Evolutionary conservation across 2,888 invertebrate genomes (phyloP), one percentile per base, ranked within the genome.

Genomic region (Zygothrica quintamaculata): DNA sequence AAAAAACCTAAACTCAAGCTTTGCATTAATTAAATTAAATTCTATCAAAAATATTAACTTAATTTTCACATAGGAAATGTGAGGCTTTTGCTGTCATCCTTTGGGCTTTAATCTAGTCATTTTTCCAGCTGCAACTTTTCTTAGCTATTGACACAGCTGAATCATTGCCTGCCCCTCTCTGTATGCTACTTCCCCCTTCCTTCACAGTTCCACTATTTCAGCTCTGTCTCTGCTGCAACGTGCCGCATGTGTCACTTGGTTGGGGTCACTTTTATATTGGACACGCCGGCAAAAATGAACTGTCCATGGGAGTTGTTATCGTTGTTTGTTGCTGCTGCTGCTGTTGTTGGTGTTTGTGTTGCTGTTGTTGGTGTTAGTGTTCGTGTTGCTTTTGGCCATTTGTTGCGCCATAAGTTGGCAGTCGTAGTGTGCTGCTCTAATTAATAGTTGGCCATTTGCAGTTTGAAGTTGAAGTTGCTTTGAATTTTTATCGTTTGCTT

Each of bases 391-490:
- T n/a, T 61, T 71, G 77, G 42, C 62, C 77, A 76, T 84, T 79
- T 76, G 74, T 77, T 78, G 81, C 66, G 56, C 74, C 84, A 84
- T 77, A 77, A 77, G 80, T 84, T 65, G 62, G 65, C 42, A n/a
- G n/a, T 79, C 60, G 56, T 46, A 26, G 71, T 48, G 48, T 39
- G 65, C 65, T 53, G 77, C 65, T 68, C 87, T 80, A 81, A 81
- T 81, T 87, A 81, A 81, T 87, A 74, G 80, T 77, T 84, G 74
- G 34, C 76, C 84, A 70, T 65, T 79, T 65, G 58, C 68, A 65
- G 73, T 68, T 61, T 65, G 62, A n/a, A n/a, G n/a, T n/a, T n/a
- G n/a, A n/a, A n/a, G n/a, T n/a, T n/a, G n/a, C n/a, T n/a, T 58
- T 74, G 59, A 68, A 84, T 74, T 84, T 80, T 77, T 79, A 80